Base-by-base conservation (phyloP, 2,888 invertebrate genomes). In the Hemicrepidius hirtus region DNA sequence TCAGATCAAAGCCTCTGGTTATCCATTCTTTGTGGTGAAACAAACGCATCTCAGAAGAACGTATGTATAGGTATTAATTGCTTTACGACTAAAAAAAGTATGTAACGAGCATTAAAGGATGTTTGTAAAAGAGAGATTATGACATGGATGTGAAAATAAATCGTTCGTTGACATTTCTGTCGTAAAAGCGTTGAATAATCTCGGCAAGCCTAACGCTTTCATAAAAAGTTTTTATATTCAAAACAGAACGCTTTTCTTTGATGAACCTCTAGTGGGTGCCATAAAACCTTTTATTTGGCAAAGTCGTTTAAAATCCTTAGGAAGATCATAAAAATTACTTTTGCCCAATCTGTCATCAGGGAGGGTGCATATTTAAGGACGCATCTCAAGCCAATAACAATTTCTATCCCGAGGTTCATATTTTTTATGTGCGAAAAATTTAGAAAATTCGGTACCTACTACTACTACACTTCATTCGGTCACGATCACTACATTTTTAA, bases 401-500 rank as follows among this genome's bases (percentile, higher is more conserved):
- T 21, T 28, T 32, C 24, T 32, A 13, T 28, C 24, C 13, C 28
- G 24, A 24, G 53, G 24, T 24, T 20, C 18, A 50, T 12, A 12
- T 28, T 28, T n/a, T 24, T 13, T 5, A 24, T 13, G 7, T 12
- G 9, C 49, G 18, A 6, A 44, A 9, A 44, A 18, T 46, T 7
- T 46, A 21, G 10, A 63, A 62, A 63, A 37, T 63, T 53, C n/a
- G 21, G 28, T n/a, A n/a, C 35, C 40, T n/a, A n/a, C n/a, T n/a
- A n/a, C n/a, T n/a, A n/a, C n/a, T n/a, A n/a, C 37, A 50, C 59
- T 59, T 57, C 55, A 65, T 65, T 65, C 46, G 24, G 57, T 64
- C 57, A 28, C 64, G 63, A 69, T 44, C 40, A 21, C 49, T 53
- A 66, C 53, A 66, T 66, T 71, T 71, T 70, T 65, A 66, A 71